These are phyloP conservation scores for Oscheius myriophilus DNA, from an alignment of 2,888 invertebrate genomes.

Conservation along the genomic window DNA sequence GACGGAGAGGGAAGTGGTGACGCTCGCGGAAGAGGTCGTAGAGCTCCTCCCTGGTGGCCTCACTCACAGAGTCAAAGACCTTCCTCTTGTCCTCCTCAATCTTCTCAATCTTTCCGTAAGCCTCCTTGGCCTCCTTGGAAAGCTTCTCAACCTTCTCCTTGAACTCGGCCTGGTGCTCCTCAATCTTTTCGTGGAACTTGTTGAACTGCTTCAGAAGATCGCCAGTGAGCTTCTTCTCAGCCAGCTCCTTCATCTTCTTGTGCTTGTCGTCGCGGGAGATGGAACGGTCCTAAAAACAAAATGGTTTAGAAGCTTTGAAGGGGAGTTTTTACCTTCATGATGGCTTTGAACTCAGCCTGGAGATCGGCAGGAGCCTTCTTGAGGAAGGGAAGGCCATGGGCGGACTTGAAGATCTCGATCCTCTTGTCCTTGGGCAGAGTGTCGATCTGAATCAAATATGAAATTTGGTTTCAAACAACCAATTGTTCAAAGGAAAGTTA, in stretches of 20 bases:
- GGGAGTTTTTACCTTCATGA: conserved; percentile 33
- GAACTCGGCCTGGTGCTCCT: conserved; percentile 44
- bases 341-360: conserved; percentile 47
- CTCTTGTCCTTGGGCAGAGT: conserved; percentile 42
- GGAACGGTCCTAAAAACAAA: conserved; percentile 36
- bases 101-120: conserved; percentile 54
- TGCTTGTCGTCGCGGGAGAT: conserved; percentile 49
- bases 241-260: conserved; percentile 52
- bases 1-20: background rate
- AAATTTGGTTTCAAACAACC: background rate
- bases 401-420: conserved; percentile 37
- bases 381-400: conserved; percentile 38
- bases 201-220: conserved; percentile 53
- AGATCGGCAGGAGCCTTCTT: conserved; percentile 43
- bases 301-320: no score
- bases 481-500: conserved; percentile 7
- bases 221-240: conserved; percentile 49
- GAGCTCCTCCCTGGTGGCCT: conserved; percentile 48
- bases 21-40: conserved; percentile 39
- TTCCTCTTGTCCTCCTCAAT: conserved; percentile 54
- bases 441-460: conserved; percentile 32
- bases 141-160: conserved; percentile 52
- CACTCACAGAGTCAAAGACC: conserved; percentile 41
- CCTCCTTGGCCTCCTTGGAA: conserved; percentile 49
- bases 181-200: conserved; percentile 51